Conservation (phyloP, 1,140 invertebrate genomes). For the Ericerus pela region DNA sequence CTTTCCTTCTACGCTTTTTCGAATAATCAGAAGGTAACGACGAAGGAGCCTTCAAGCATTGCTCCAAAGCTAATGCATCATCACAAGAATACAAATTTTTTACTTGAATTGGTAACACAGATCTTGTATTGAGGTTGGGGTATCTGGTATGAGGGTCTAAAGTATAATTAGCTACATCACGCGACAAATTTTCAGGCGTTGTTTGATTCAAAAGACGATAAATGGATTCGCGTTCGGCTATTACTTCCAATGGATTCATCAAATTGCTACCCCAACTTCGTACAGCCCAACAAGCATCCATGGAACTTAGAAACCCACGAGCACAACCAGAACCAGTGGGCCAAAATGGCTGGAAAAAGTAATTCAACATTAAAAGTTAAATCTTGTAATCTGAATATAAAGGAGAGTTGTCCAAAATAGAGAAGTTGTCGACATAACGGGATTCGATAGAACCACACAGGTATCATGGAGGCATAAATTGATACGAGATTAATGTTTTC, state of each 20-base stretch:
- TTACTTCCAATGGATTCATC: constrained; percentile 56
- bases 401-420: too few relatives aligned
- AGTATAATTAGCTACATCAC: constrained; percentile 74
- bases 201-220: constrained; percentile 84
- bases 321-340: constrained; percentile 95
- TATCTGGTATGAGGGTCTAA: constrained; percentile 73
- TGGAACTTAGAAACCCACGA: constrained; percentile 83
- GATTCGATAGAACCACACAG: too few relatives aligned
- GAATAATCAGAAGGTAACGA: constrained; percentile 33
- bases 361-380: background rate
- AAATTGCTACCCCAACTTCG: constrained; percentile 58
- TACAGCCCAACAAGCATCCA: constrained; percentile 94
- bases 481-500: too few relatives aligned
- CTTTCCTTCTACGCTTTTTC: constrained; percentile 47
- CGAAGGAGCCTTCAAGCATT: constrained; percentile 28
- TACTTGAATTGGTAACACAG: constrained; percentile 50
- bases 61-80: constrained; percentile 35
- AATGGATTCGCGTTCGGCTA: constrained; percentile 89
- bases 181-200: constrained; percentile 85
- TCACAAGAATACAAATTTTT: constrained; percentile 43
- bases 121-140: constrained; percentile 37
- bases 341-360: constrained; percentile 76
- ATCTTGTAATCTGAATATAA: background rate
- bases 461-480: too few relatives aligned
- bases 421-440: too few relatives aligned